These are phyloP conservation scores for Ctenochaetus hawaiiensis DNA, from an alignment of 2,797 vertebrate genomes.

Conservation along the genomic window DNA sequence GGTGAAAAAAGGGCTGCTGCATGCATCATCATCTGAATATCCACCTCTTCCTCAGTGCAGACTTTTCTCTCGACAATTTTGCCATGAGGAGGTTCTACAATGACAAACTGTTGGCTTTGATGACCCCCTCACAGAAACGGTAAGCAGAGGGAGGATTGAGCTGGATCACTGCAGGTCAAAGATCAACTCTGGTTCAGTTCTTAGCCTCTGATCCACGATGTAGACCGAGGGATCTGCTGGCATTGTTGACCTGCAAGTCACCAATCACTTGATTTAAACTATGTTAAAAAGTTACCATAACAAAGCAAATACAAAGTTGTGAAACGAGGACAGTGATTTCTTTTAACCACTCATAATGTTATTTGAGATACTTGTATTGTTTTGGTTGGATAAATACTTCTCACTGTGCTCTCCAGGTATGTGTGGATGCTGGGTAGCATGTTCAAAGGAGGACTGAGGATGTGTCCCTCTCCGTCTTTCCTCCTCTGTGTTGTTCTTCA, in stretches of 20 bases:
- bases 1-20: neutral
- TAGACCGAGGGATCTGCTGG: constrained; percentile 5
- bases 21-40: constrained; percentile 37
- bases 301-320: neutral
- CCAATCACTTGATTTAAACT: constrained; percentile 35
- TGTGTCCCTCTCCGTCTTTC: constrained; percentile 89
- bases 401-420: constrained; percentile 83
- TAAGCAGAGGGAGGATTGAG: constrained; percentile 55
- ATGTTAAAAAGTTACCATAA: neutral
- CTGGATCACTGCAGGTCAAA: constrained; percentile 33
- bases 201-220: constrained; percentile 5
- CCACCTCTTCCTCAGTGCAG: constrained; percentile 86
- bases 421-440: constrained; percentile 91
- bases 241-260: constrained; percentile 25
- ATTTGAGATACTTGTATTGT: neutral
- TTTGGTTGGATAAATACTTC: no score
- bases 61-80: constrained; percentile 93
- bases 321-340: neutral
- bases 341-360: neutral
- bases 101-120: constrained; percentile 90
- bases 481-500: constrained; percentile 91
- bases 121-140: constrained; percentile 96
- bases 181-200: constrained; percentile 10
- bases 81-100: constrained; percentile 95
- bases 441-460: constrained; percentile 88